Percentiles rank a stretch among this genome's conserved stretches.
Evolutionary conservation across 2,113 vertebrate species (phyloP).

Genomic region (Grantiella picta): DNA sequence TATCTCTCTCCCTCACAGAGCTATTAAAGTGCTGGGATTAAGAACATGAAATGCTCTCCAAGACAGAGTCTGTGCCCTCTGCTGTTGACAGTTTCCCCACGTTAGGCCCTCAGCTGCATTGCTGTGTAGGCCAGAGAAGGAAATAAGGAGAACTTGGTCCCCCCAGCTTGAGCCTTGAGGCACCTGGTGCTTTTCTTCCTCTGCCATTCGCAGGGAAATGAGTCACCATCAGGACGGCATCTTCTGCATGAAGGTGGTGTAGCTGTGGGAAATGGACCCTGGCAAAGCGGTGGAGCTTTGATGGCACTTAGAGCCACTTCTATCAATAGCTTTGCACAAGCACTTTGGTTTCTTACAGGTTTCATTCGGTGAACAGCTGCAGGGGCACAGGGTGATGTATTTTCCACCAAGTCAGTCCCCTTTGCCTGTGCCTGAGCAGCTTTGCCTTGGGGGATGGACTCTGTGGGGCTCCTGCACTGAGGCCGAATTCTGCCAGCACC

Average conservation of each 20-base stretch:
- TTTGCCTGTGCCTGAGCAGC: background rate
- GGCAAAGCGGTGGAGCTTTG: background rate
- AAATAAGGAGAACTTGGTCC: background rate
- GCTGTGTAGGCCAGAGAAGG: background rate
- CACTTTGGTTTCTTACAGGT: background rate
- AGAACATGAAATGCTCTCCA: background rate
- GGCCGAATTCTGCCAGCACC: background rate
- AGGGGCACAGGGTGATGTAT: background rate
- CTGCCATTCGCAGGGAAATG: background rate
- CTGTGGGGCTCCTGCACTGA: background rate
- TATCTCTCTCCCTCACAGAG: background rate
- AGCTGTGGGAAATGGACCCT: background rate
- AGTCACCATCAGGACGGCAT: accelerated
- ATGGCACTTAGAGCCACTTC: background rate
- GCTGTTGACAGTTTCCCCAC: background rate
- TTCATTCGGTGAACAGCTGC: background rate
- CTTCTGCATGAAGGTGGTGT: background rate
- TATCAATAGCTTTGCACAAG: background rate
- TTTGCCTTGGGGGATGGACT: background rate
- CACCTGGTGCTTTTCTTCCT: background rate
- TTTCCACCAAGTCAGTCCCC: background rate
- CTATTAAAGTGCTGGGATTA: background rate
- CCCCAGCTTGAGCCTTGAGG: background rate
- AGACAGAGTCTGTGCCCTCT: background rate
- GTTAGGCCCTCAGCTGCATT: accelerated